Percentiles rank a stretch among this genome's conserved stretches.
Evolutionary conservation across 2,797 vertebrate genomes (phyloP).

Genomic region (Merluccius polli): DNA sequence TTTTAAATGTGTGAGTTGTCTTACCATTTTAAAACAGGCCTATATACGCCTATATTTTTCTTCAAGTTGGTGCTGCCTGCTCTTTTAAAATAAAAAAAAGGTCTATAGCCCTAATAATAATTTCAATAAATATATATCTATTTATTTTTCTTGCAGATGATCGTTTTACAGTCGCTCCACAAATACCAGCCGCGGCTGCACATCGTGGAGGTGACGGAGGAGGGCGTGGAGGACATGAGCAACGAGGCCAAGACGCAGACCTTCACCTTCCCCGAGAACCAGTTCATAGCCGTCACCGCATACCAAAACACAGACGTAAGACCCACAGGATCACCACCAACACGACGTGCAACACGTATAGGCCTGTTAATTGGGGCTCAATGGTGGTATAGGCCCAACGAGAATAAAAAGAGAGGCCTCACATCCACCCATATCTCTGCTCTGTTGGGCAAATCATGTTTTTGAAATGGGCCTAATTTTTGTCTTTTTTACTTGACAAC

Average conservation of each 20-base stretch:
- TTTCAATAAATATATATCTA: no score
- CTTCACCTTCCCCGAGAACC: constrained; percentile 94
- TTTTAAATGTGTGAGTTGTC: no score
- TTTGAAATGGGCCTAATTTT: no score
- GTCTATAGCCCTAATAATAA: neutral
- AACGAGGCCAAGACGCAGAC: constrained; percentile 93
- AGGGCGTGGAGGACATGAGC: constrained; percentile 92
- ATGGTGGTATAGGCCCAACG: no score
- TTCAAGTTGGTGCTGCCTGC: neutral
- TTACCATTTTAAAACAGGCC: no score
- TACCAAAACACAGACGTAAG: constrained; percentile 99
- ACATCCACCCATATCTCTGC: no score
- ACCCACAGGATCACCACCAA: no score
- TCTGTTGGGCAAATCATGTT: no score
- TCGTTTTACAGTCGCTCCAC: constrained; percentile 95
- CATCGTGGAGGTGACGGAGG: constrained; percentile 96
- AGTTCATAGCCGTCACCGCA: constrained; percentile 96
- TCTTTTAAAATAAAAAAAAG: neutral
- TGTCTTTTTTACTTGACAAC: no score
- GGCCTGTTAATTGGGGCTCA: neutral
- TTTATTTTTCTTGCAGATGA: no score
- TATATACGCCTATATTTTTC: no score
- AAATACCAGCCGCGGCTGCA: constrained; percentile 96
- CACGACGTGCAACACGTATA: no score
- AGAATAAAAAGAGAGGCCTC: neutral